Base-by-base conservation (phyloP, 2,888 invertebrate species). In the Silvanus unidentatus region DNA sequence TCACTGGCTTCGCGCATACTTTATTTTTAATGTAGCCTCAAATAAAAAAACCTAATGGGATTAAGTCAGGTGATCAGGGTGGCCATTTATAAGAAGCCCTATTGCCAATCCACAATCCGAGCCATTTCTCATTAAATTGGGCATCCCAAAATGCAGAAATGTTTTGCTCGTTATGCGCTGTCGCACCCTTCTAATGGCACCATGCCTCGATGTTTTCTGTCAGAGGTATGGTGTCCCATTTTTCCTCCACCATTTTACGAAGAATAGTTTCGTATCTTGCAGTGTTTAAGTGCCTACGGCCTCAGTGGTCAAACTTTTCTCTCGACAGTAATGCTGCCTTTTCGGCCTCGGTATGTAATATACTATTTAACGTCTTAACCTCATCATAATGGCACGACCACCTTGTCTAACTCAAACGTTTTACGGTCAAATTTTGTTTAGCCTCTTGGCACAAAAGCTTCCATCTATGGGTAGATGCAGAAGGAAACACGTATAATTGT, bases 131-230 rank as follows among this genome's bases (percentile, higher is more conserved):
- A 2, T 15, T n/a, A 22, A 41, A 41, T 14, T 15, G 5, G 14
- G 15, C 30, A 10, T 41, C 28, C 16, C 30, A 32, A 16, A 29
- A 32, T 8, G 1, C 16, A 16, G 11, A 3, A 9, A 32, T 15
- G 10, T 8, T 2, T 37, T 14, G 13, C 3, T 8, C 16, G 15
- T 16, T 15, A 37, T 37, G 37, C 4, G 37, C 15, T 10, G 37
- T 14, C 13, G 37, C 37, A 4, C 38, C 43, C 13, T 43, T 30
- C 11, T 42, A 36, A 11, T 42, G 42, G 2, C 16, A 42, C 30
- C 43, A 39, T 22, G 16, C 14, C 10, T 43, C 16, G 28, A 9
- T 6, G 5, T 6, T 5, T 5, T 32, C 32, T 12, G 4, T n/a
- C 3, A 32, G 5, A 4, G 32, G 32, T 9, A 32, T 32, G 13